These are phyloP conservation scores for Acrobeloides nanus DNA, from an alignment of 2,888 invertebrate species.

Conservation along the genomic window DNA sequence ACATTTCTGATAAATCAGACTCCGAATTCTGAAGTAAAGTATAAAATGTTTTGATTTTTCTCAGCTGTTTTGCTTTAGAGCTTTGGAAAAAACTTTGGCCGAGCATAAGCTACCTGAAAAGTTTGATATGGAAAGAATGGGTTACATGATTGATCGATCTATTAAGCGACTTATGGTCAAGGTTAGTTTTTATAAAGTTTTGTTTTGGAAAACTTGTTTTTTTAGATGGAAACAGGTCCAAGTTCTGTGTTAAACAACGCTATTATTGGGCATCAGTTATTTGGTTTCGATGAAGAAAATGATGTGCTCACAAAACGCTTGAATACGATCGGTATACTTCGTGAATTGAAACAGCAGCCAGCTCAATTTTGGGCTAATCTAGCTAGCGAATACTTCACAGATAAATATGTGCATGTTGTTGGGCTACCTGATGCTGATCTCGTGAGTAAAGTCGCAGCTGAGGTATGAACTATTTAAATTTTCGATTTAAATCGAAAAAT, in stretches of 20 bases:
- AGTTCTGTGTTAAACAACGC: slow-evolving; percentile 71
- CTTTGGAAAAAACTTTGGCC: slow-evolving; percentile 32
- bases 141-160: slow-evolving; percentile 61
- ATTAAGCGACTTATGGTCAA: slow-evolving; percentile 20
- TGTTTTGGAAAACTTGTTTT: background rate
- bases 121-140: slow-evolving; percentile 71
- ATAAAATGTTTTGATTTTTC: background rate
- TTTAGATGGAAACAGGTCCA: slow-evolving; percentile 63
- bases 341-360: slow-evolving; percentile 63
- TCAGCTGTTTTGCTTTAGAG: slow-evolving; percentile 13
- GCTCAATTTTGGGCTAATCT: slow-evolving; percentile 68
- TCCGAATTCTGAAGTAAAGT: too few species aligned
- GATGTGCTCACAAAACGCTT: slow-evolving; percentile 27
- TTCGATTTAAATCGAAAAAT: background rate
- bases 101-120: slow-evolving; percentile 55
- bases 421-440: slow-evolving; percentile 65
- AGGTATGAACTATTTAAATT: background rate
- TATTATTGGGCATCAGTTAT: slow-evolving; percentile 74
- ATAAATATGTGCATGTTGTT: slow-evolving; percentile 51
- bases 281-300: slow-evolving; percentile 63
- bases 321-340: slow-evolving; percentile 34
- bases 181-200: slow-evolving; percentile 4
- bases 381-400: slow-evolving; percentile 54
- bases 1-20: too few species aligned
- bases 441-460: slow-evolving; percentile 64